A percentile compares a stretch with the other conserved stretches of the same genome.
Conservation (phyloP, 1,140 invertebrate species). For the Lasioglossum baleicum region DNA sequence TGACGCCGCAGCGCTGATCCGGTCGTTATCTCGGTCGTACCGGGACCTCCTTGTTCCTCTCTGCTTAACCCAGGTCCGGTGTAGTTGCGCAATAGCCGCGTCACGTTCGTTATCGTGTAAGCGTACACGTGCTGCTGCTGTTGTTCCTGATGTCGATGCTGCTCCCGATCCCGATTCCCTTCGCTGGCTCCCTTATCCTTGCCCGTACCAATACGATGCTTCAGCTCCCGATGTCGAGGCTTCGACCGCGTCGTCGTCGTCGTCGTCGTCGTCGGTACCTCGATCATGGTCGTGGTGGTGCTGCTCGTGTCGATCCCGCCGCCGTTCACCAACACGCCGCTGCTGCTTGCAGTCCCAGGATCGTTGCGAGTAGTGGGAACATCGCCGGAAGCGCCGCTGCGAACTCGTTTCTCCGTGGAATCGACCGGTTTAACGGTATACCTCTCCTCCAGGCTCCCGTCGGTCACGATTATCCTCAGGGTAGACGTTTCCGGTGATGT, state of each 20-base stretch:
- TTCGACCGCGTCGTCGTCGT: not conserved
- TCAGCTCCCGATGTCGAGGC: not conserved
- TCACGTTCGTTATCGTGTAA: conserved; percentile 78
- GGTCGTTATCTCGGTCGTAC: conserved; percentile 70
- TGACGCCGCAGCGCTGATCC: conserved; percentile 49
- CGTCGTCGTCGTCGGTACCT: not conserved
- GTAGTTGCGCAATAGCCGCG: conserved; percentile 77
- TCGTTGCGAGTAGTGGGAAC: not conserved
- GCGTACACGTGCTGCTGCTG: conserved; percentile 75
- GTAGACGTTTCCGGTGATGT: conserved; percentile 30
- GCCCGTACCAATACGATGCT: not conserved
- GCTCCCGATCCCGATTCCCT: conserved; percentile 7
- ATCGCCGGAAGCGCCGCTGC: conserved; percentile 24
- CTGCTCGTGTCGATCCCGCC: conserved; percentile 29
- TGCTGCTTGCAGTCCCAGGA: not conserved
- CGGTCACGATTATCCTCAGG: conserved; percentile 43
- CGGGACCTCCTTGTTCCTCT: conserved; percentile 46
- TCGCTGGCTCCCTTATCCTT: not conserved
- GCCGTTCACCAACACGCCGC: not conserved
- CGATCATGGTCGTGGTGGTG: not conserved
- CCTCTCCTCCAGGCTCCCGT: conserved; percentile 33
- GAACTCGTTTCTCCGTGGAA: conserved; percentile 47
- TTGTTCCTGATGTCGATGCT: conserved; percentile 39
- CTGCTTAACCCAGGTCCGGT: conserved; percentile 74
- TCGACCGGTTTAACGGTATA: conserved; percentile 55